Percentiles rank a stretch among this genome's conserved stretches.
Conservation (phyloP, 2,113 vertebrate species). For the Neopipo cinnamomea region DNA sequence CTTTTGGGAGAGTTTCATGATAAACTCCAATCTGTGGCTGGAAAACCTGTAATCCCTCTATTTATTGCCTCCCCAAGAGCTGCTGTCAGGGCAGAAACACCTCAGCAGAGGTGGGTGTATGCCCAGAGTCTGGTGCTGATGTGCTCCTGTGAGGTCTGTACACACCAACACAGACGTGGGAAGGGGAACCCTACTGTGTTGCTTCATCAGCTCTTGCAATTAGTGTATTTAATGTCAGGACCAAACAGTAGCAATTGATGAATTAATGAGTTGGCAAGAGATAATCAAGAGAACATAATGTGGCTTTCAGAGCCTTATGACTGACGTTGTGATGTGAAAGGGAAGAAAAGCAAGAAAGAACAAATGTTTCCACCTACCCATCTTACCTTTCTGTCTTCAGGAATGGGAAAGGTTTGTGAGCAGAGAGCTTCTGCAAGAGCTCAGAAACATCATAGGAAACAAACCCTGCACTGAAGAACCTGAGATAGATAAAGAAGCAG, state of each 20-base stretch:
- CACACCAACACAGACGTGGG: rapidly evolving
- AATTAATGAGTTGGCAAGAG: neutral
- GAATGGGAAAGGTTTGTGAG: neutral
- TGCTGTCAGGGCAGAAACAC: neutral
- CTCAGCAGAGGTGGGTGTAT: neutral
- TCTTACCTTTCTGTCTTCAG: neutral
- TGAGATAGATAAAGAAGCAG: neutral
- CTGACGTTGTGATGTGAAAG: neutral
- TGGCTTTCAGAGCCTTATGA: neutral
- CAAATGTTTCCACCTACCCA: neutral
- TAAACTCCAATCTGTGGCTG: neutral
- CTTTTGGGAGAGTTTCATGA: neutral
- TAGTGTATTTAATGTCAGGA: neutral
- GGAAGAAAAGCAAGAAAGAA: neutral
- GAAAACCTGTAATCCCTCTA: neutral
- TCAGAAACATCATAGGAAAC: neutral
- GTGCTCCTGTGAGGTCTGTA: neutral
- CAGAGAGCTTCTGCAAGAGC: neutral
- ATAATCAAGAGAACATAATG: neutral
- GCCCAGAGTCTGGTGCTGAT: neutral
- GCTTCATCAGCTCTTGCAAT: neutral
- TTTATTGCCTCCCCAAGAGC: neutral
- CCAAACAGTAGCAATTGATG: neutral
- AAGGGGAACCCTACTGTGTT: neutral
- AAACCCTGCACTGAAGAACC: neutral